phyloP scores from a whole-genome alignment of 2,797 vertebrate species.

The Gallinago nigripennis region DNA sequence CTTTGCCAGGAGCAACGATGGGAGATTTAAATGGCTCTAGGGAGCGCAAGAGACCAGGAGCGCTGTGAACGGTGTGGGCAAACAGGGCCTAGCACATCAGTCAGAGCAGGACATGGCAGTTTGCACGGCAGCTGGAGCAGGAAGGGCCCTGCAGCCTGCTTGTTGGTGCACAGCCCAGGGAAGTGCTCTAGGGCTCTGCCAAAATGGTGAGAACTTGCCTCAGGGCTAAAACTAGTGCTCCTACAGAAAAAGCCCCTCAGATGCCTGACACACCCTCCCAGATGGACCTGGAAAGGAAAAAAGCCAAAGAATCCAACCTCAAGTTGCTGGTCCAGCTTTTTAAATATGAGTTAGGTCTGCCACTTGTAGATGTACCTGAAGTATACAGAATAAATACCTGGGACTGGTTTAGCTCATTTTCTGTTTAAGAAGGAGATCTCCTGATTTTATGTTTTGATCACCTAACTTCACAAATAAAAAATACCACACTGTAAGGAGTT shows the following conservation, averaged over 20 bases:
- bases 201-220: not conserved
- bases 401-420: not conserved
- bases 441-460: slow-evolving; percentile 6
- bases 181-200: not conserved
- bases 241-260: not conserved
- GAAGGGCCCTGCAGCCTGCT: not conserved
- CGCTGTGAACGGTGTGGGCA: not conserved
- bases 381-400: not conserved
- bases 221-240: not conserved
- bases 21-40: not conserved
- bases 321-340: not conserved
- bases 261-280: not conserved
- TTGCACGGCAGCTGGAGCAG: not conserved
- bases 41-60: not conserved
- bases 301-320: not conserved
- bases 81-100: not conserved
- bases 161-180: not conserved
- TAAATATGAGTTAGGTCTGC: not conserved
- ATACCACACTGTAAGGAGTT: not conserved
- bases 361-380: not conserved
- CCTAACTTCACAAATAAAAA: not conserved
- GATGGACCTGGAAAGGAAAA: not conserved
- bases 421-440: not conserved
- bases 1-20: not conserved
- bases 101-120: not conserved